These are phyloP conservation scores for Noctilio leporinus DNA, from an alignment of 2,113 vertebrate genomes.

Conservation along the genomic window DNA sequence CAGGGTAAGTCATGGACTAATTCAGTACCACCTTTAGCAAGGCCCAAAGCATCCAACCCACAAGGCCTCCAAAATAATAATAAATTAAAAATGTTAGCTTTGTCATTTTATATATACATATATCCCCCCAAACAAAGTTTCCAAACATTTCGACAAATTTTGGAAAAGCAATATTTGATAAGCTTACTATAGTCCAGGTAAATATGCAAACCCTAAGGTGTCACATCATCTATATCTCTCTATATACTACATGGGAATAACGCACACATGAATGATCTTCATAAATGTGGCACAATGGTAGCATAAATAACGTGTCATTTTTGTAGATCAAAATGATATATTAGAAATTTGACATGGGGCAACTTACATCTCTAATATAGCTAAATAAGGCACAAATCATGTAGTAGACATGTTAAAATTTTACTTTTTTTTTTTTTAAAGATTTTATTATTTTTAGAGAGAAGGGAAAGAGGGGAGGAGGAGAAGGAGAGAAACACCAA, in stretches of 20 bases:
- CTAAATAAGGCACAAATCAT: neutral
- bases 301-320: neutral
- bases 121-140: neutral
- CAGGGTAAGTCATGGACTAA: neutral
- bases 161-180: neutral
- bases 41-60: neutral
- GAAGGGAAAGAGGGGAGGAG: too few relatives aligned
- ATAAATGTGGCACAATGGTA: neutral
- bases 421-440: too few relatives aligned
- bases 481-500: too few relatives aligned
- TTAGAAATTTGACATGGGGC: neutral
- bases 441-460: too few relatives aligned
- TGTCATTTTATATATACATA: neutral
- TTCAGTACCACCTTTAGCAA: neutral
- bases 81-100: neutral
- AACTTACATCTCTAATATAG: neutral
- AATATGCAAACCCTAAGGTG: neutral
- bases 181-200: neutral
- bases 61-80: neutral
- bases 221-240: neutral
- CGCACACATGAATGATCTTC: neutral
- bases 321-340: neutral
- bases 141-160: neutral
- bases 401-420: neutral
- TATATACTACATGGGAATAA: neutral